Base-by-base conservation (phyloP, 2,113 vertebrate genomes). In the Monarcha castaneiventris region DNA sequence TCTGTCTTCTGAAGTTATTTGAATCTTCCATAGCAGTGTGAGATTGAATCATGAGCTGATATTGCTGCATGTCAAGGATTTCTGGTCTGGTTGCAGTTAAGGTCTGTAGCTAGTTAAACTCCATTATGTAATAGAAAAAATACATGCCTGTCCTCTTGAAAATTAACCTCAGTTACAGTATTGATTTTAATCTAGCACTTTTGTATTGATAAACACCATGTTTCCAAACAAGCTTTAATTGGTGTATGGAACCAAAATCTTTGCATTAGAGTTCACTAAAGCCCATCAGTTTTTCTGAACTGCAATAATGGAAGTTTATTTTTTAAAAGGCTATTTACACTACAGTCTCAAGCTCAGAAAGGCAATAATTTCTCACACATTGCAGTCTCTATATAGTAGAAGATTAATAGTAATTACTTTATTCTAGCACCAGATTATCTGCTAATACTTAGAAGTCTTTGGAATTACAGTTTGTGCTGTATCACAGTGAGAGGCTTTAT, bases 151-250 rank as follows among this genome's bases (percentile, higher is more conserved):
- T 78, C 10, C 58, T 87, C 55, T 66, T 68, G 39, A 93, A 93
- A 96, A 97, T 84, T 79, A 89, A 39, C 35, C 37, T 90, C 46
- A 79, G 11, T 69, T 91, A 51, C n/a, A 33, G n/a, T 68, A 95
- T 58, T 72, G 92, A 96, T 93, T 90, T 94, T 78, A 32, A 75
- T 87, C 61, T n/a, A 77, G 25, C 13, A 48, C 39, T 56, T 55
- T 32, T 73, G 35, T 59, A 84, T 79, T 82, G 82, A 91, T 66
- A 79, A 73, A 79, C 29, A 49, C 20, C 30, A 30, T 54, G 44
- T 75, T 91, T 92, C 39, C 41, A 82, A 73, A 92, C 46, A 76
- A 84, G 39, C 13, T 80, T 68, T 91, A 73, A 76, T 84, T 94
- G 64, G n/a, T 88, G 14, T 29, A 44, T 58, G 25, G 39, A 82